These are phyloP conservation scores for Heliconius hortense DNA, from an alignment of 2,888 invertebrate genomes.

Conservation along the genomic window DNA sequence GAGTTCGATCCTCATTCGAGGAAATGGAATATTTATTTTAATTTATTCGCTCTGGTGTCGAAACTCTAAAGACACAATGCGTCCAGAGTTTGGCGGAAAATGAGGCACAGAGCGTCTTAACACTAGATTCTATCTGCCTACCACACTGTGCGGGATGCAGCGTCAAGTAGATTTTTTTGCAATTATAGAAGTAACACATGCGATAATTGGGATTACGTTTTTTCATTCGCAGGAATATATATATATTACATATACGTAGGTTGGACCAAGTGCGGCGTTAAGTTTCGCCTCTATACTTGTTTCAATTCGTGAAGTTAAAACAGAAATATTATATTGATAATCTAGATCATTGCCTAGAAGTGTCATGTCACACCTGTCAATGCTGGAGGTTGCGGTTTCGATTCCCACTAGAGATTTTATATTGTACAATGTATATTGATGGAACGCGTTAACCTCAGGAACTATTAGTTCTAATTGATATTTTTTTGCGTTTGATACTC, in stretches of 20 bases:
- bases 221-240: no score
- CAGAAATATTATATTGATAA: not conserved
- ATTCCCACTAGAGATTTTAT: not conserved
- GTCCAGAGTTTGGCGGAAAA: no score
- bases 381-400: slow-evolving; percentile 14
- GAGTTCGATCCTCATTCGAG: no score
- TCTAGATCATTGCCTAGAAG: not conserved
- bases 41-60: no score
- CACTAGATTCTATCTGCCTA: no score
- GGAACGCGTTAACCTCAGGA: not conserved
- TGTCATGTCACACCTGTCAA: slow-evolving; percentile 10
- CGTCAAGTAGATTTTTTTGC: no score
- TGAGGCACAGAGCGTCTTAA: no score
- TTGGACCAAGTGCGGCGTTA: not conserved
- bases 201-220: no score
- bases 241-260: not conserved
- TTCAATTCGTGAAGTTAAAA: not conserved
- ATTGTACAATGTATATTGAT: not conserved
- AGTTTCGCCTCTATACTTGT: not conserved
- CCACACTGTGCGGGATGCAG: no score
- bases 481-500: not conserved
- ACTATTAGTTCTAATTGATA: not conserved
- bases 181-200: no score
- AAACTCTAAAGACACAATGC: no score
- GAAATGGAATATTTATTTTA: no score